Conservation (phyloP, 2,113 vertebrate genomes). For the Nothoprocta pentlandii region DNA sequence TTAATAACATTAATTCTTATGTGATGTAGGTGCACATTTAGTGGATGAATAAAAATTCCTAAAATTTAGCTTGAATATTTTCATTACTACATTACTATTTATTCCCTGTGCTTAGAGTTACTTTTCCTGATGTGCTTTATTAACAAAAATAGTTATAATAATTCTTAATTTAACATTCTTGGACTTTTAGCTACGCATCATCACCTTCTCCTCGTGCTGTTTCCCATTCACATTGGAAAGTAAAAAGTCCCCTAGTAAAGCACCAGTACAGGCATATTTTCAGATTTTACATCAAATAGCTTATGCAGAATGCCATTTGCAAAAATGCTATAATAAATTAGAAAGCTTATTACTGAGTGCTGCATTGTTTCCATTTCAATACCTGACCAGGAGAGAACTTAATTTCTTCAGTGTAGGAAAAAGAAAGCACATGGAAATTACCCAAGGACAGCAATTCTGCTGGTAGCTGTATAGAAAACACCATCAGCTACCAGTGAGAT, state of each 20-base stretch:
- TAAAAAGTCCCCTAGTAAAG: not conserved
- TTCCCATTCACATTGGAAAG: not conserved
- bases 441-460: not conserved
- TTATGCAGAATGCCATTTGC: not conserved
- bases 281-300: constrained; percentile 21
- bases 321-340: constrained; percentile 31
- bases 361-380: not conserved
- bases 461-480: not conserved
- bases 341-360: not conserved
- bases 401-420: not conserved
- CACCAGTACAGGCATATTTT: not conserved
- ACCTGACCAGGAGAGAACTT: not conserved
- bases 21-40: constrained; percentile 49
- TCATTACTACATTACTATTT: constrained; percentile 33
- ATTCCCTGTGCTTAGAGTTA: not conserved
- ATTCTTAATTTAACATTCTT: not conserved
- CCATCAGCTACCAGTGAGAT: not conserved
- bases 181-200: not conserved
- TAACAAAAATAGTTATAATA: too few species aligned
- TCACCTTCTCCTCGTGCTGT: not conserved
- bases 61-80: constrained; percentile 43
- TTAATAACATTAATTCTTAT: constrained; percentile 33
- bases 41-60: not conserved
- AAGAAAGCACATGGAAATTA: not conserved
- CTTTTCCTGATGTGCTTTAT: not conserved